Evolutionary conservation across 92 coral and sea anemone genomes (phyloP).

Genomic region (Desmophyllum pertusum): DNA sequence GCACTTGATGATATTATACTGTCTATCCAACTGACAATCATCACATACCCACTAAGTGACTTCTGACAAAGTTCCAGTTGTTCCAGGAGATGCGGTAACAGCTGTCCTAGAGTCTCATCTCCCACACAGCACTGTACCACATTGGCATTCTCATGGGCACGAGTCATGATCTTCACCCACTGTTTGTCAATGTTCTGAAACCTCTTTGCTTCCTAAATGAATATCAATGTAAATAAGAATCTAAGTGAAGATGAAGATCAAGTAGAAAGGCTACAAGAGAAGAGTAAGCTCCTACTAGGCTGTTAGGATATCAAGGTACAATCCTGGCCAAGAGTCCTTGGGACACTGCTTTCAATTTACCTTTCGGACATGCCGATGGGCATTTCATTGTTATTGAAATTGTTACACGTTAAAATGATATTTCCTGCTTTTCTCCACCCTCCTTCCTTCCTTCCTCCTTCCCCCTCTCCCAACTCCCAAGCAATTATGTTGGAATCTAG

Average conservation of each 20-base stretch:
- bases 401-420: too few relatives aligned
- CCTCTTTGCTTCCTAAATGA: slow-evolving; percentile 78
- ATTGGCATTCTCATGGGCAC: slow-evolving; percentile 80
- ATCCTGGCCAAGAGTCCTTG: too few relatives aligned
- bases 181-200: slow-evolving; percentile 86
- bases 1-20: neutral
- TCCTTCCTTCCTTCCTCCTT: too few relatives aligned
- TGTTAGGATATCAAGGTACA: too few relatives aligned
- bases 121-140: slow-evolving; percentile 80
- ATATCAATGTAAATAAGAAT: neutral
- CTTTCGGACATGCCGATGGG: too few relatives aligned
- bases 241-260: neutral
- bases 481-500: too few relatives aligned
- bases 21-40: neutral
- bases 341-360: too few relatives aligned
- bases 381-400: too few relatives aligned
- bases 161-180: slow-evolving; percentile 88
- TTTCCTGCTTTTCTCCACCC: too few relatives aligned
- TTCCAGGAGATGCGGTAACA: slow-evolving; percentile 75
- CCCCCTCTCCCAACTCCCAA: too few relatives aligned
- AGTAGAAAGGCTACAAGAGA: neutral
- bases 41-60: slow-evolving; percentile 77
- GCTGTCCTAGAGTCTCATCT: slow-evolving; percentile 79
- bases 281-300: too few relatives aligned
- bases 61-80: slow-evolving; percentile 85